phyloP scores from a whole-genome alignment of 2,888 invertebrate species.

The Icerya purchasi region DNA sequence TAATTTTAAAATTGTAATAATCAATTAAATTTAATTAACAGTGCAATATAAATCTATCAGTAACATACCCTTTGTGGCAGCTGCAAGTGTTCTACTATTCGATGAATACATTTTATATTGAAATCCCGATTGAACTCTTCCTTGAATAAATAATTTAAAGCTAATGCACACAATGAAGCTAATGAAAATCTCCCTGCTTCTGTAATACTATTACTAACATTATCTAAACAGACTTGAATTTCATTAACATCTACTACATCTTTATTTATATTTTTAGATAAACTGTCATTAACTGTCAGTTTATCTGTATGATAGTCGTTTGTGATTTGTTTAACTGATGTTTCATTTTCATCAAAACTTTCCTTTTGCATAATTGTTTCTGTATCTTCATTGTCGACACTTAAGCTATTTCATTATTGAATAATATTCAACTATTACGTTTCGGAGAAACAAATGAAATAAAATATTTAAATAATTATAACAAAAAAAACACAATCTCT shows the following conservation, averaged over 20 bases:
- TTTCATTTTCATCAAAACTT: neutral
- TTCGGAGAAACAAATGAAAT: too few relatives aligned
- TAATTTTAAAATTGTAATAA: neutral
- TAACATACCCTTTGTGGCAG: conserved; percentile 21
- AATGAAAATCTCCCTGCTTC: conserved; percentile 27
- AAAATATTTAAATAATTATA: too few relatives aligned
- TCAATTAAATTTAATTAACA: neutral
- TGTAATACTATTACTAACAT: conserved; percentile 17
- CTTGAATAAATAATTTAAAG: conserved; percentile 26
- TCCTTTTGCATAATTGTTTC: neutral
- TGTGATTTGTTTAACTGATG: too few relatives aligned
- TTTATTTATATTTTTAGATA: neutral
- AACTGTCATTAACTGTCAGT: neutral
- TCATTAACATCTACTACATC: neutral
- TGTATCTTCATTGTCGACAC: neutral
- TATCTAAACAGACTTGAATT: neutral
- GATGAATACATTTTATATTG: conserved; percentile 22
- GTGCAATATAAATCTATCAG: neutral
- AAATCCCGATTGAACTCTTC: conserved; percentile 24
- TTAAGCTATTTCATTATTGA: too few relatives aligned
- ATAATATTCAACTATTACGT: too few relatives aligned
- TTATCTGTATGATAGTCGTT: too few relatives aligned
- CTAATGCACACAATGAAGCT: conserved; percentile 29
- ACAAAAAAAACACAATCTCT: too few relatives aligned
- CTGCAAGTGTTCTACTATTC: conserved; percentile 23